Base-by-base conservation (phyloP, 1,140 invertebrate species). In the Sitobion miscanthi region DNA sequence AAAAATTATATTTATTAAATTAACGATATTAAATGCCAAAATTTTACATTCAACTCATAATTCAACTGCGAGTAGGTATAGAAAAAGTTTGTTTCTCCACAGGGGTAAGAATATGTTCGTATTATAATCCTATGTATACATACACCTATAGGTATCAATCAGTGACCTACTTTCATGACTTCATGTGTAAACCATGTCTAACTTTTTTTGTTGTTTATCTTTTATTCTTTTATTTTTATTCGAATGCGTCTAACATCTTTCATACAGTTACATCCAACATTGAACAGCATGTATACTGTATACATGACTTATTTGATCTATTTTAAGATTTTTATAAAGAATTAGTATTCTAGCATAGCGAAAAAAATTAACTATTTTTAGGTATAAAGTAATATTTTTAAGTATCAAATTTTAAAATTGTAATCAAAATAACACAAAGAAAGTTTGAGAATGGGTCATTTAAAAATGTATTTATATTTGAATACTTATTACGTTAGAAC, bases 251-350 rank as follows among this genome's bases (percentile, higher is more conserved):
- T 77, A 77, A 77, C 62, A 77, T 77, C 62, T n/a, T 77, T 77
- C n/a, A n/a, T 77, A 6, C 14, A 77, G 62, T n/a, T 17, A 77
- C 62, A 77, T 35, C 14, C 62, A 77, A 77, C 62, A 77, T 77
- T 77, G 62, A n/a, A n/a, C 62, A 77, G 62, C 62, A 77, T 35
- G 62, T 20, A 77, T 77, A n/a, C 62, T 35, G 62, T n/a, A 77
- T 77, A n/a, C 62, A 77, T 77, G 11, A 77, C 62, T 77, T 77
- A n/a, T 77, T 77, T 77, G 30, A n/a, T 77, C 62, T 77, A 77
- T 77, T 77, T 77, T 77, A 77, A 77, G 62, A 77, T n/a, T 77
- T 77, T 77, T 77, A n/a, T 77, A 77, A 77, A 77, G 62, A 77
- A n/a, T 77, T 14, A 35, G 62, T 30, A 77, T 77, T 77, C 62